phyloP scores from a whole-genome alignment of 2,113 vertebrate species.

The Diadophis punctatus region DNA sequence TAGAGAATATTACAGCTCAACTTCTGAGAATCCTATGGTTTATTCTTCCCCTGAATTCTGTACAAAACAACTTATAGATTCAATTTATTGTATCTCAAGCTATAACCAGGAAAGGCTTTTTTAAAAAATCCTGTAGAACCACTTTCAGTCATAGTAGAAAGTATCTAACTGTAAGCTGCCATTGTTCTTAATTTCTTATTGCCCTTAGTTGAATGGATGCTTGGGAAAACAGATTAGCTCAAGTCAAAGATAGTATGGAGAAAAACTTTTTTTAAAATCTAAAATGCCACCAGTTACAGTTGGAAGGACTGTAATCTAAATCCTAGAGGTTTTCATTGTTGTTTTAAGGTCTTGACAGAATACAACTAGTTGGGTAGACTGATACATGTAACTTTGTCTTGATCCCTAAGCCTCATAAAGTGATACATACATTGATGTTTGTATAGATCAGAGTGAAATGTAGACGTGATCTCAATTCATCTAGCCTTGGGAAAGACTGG shows the following conservation, averaged over 20 bases:
- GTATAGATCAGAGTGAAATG: no score
- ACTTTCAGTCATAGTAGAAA: not conserved
- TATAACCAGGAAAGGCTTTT: not conserved
- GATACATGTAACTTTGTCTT: not conserved
- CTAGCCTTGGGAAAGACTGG: no score
- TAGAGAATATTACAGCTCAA: not conserved
- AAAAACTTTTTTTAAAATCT: not conserved
- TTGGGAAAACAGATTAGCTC: not conserved
- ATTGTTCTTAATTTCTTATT: not conserved
- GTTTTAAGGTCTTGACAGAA: not conserved
- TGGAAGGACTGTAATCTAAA: not conserved
- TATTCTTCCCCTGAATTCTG: not conserved
- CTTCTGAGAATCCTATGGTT: not conserved
- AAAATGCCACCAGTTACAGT: not conserved
- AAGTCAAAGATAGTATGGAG: not conserved
- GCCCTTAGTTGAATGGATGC: not conserved
- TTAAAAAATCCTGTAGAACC: not conserved
- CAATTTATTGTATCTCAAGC: not conserved
- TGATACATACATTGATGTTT: not conserved
- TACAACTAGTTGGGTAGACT: not conserved
- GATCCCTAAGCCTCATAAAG: not conserved
- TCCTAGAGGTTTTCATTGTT: no score
- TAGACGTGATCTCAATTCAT: no score
- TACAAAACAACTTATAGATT: not conserved
- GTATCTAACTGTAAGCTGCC: not conserved